A percentile compares a stretch with the other conserved stretches of the same genome.
Conservation (phyloP, 2,113 vertebrate genomes). For the Dicerorhinus sumatrensis region DNA sequence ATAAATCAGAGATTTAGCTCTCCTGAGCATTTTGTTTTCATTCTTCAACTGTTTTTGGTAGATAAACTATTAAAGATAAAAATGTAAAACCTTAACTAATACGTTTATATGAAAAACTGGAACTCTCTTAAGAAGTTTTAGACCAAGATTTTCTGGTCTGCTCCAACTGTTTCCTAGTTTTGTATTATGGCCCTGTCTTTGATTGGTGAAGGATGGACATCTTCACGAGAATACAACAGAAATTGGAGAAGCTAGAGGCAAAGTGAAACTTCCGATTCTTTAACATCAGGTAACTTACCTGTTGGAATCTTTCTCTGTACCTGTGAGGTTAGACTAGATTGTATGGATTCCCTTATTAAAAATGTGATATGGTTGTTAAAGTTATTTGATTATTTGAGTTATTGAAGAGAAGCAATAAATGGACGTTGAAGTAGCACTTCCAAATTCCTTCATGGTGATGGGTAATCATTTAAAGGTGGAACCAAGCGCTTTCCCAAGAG, state of each 20-base stretch:
- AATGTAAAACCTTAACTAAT: conserved; percentile 27
- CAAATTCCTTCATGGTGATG: not conserved
- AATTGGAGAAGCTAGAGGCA: not conserved
- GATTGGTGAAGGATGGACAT: not conserved
- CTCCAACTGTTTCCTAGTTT: not conserved
- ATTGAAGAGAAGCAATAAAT: not conserved
- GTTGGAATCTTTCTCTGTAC: not conserved
- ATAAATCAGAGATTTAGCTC: conserved; percentile 31
- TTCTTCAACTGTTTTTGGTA: conserved; percentile 14
- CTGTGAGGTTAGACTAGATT: not conserved
- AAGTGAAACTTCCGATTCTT: not conserved
- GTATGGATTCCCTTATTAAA: not conserved
- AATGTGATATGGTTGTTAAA: too few relatives aligned
- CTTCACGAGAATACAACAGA: not conserved
- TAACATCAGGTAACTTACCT: not conserved
- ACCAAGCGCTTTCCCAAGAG: not conserved
- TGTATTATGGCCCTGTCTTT: not conserved
- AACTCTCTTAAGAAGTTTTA: conserved; percentile 16
- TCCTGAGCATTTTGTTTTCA: conserved; percentile 5
- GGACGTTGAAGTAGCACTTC: not conserved
- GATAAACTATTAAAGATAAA: conserved; percentile 45
- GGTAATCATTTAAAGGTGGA: not conserved
- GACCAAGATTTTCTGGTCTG: not conserved
- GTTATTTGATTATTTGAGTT: not conserved
- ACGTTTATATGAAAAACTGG: not conserved